These are phyloP conservation scores for Tragelaphus buxtoni DNA, from an alignment of 2,113 vertebrate genomes.

Conservation along the genomic window DNA sequence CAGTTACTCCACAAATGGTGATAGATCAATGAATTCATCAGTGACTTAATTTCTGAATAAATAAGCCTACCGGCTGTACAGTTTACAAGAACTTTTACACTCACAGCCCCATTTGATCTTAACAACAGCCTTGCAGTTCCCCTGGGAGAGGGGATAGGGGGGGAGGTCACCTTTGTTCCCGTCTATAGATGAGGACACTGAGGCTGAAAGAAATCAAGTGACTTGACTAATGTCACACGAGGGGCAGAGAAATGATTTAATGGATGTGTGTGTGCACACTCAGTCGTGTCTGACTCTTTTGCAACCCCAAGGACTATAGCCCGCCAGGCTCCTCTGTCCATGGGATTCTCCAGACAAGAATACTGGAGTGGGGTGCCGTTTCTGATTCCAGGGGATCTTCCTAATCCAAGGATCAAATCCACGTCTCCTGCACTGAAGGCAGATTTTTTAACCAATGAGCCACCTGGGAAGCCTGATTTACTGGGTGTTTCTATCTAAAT, in stretches of 20 bases:
- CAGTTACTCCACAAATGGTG: not conserved
- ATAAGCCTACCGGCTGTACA: not conserved
- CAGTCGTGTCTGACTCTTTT: not conserved
- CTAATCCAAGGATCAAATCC: not conserved
- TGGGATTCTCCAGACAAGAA: not conserved
- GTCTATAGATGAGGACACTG: not conserved
- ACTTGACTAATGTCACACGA: not conserved
- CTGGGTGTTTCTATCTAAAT: not conserved
- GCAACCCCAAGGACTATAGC: not conserved
- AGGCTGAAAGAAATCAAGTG: not conserved
- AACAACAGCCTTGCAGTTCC: not conserved
- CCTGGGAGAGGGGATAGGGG: no score
- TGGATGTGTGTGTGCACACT: not conserved
- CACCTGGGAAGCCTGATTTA: not conserved
- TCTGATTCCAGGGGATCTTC: not conserved
- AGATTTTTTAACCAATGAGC: not conserved
- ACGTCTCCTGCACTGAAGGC: not conserved
- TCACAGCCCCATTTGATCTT: not conserved
- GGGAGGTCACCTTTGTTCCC: not conserved
- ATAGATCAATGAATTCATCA: not conserved
- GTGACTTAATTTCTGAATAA: not conserved
- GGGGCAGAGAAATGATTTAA: not conserved
- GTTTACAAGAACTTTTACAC: not conserved
- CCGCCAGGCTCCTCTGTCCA: not conserved
- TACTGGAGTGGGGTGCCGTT: not conserved